These are phyloP conservation scores for Vireo altiloquus DNA, from an alignment of 2,113 vertebrate genomes.

Conservation along the genomic window DNA sequence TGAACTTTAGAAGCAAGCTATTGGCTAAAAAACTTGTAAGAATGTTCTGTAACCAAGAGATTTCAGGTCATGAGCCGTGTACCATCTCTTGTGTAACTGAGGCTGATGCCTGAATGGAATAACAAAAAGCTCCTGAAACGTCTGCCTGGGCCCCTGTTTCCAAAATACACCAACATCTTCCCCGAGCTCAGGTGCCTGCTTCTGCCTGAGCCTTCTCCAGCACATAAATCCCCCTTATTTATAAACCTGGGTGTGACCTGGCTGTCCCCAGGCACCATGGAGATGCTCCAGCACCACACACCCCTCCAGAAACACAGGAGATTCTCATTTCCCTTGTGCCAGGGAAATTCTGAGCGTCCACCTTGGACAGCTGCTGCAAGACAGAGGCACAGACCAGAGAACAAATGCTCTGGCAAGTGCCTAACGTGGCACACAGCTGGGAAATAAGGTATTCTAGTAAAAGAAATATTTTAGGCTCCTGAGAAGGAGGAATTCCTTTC, in stretches of 20 bases:
- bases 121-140: too few species aligned
- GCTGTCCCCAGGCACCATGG: accelerated
- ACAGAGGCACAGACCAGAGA: not conserved
- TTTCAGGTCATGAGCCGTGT: too few species aligned
- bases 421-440: not conserved
- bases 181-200: not conserved
- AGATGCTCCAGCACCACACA: not conserved
- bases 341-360: not conserved
- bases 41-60: too few species aligned
- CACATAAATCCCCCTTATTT: not conserved
- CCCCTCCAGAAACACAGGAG: accelerated
- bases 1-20: too few species aligned
- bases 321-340: not conserved
- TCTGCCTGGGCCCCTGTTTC: too few species aligned
- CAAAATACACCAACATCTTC: not conserved
- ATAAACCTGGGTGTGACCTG: not conserved
- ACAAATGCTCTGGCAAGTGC: not conserved
- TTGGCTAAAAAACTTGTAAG: too few species aligned
- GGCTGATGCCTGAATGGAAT: too few species aligned
- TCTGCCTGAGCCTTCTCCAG: not conserved
- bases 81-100: too few species aligned
- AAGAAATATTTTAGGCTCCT: not conserved
- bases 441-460: not conserved
- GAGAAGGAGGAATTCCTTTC: not conserved
- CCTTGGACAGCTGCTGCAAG: not conserved